Evolutionary conservation across 2,797 vertebrate genomes (phyloP).

Genomic region (Okamejei kenojei): DNA sequence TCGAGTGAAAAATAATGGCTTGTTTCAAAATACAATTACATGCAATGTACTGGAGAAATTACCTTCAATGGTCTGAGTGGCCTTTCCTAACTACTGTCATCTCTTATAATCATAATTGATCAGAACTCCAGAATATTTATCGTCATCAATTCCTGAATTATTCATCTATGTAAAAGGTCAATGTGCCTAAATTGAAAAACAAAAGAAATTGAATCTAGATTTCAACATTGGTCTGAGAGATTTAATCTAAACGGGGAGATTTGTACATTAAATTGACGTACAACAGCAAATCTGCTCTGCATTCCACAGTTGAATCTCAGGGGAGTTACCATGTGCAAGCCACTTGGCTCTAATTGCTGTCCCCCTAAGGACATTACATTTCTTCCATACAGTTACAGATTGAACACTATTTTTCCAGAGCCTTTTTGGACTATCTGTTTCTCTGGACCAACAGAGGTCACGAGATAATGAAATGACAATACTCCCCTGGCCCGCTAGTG

Average conservation of each 20-base stretch:
- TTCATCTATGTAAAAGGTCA: neutral
- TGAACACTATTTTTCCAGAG: no score
- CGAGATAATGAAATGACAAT: no score
- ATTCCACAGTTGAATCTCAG: slow-evolving; percentile 1
- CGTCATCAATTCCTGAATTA: neutral
- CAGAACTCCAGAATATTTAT: neutral
- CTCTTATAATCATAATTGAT: neutral
- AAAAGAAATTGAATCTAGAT: neutral
- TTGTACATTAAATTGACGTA: neutral
- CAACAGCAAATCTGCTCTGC: neutral
- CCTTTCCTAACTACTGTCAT: neutral
- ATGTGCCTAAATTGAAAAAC: neutral
- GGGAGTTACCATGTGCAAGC: neutral
- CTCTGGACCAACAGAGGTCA: no score
- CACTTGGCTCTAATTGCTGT: neutral
- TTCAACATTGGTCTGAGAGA: neutral
- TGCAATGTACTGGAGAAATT: neutral
- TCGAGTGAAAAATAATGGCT: neutral
- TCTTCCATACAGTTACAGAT: neutral
- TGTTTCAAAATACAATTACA: slow-evolving; percentile 3
- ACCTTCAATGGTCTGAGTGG: neutral
- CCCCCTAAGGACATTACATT: neutral
- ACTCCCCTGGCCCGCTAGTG: no score
- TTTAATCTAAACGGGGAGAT: neutral
- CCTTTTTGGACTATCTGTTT: no score